Evolutionary conservation across 2,797 vertebrate species (phyloP), one percentile per base, ranked within the genome.

Genomic region (Schizopygopsis pylzovi): DNA sequence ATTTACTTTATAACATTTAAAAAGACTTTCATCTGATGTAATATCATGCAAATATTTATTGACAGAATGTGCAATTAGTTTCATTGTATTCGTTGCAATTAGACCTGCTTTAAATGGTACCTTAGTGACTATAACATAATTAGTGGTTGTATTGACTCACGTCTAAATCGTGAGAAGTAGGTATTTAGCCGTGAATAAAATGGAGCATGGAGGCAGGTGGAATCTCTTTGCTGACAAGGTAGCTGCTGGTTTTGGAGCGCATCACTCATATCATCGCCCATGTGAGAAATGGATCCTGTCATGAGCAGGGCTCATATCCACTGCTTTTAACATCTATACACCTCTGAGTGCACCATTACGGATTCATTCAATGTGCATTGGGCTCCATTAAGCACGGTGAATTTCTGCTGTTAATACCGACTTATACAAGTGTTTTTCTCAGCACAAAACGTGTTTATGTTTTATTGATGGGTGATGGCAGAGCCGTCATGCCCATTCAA

Each of bases 161-260:
- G 15, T 84, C 71, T 76, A 43, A 78, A 68, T 78, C 37, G 28
- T 52, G 45, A 56, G 47, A 78, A 79, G 25, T 54, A 49, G 12
- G 65, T 56, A 25, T 41, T 10, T 84, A 71, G 25, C 25, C 25
- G 25, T 85, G 47, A 61, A 47, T 56, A 79, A 70, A 61, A 37
- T 4, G 33, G 39, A 59, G 37, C 12, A 7, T 28, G 47, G 49
- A 71, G 16, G 52, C 83, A 71, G 67, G 76, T 72, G 20, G 52
- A 79, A 85, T 79, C 3, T 59, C 41, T 47, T 54, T 15, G 68
- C 33, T 73, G 82, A 45, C 54, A 37, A 84, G 87, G 75, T 85
- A 87, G 91, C 49, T 91, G 91, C 93, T 94, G 93, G 92, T 84
- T 79, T 87, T 88, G 85, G 89, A 91, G 91, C 89, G 90, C 87